A percentile compares a stretch with the other conserved stretches of the same genome.
Conservation (phyloP, 2,797 vertebrate species). For the Hemibagrus guttatus region DNA sequence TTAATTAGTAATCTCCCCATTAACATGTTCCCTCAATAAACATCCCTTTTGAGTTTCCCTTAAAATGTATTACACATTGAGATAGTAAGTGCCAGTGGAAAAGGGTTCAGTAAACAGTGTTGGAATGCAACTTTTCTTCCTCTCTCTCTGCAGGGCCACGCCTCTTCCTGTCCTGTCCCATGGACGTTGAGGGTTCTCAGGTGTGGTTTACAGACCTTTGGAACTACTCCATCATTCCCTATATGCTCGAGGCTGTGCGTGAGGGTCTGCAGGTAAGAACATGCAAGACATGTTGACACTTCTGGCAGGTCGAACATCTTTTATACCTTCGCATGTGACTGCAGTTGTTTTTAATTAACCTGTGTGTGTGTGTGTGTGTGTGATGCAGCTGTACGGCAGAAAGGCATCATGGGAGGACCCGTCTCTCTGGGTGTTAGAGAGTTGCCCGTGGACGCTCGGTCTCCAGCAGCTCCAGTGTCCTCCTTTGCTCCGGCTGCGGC, state of each 20-base stretch:
- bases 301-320: neutral
- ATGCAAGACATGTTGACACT: neutral
- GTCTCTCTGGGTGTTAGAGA: slow-evolving; percentile 86
- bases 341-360: neutral
- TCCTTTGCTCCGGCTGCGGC: slow-evolving; percentile 80
- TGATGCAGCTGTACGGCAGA: slow-evolving; percentile 79
- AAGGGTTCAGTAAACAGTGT: neutral
- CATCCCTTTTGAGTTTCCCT: neutral
- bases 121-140: neutral
- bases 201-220: slow-evolving; percentile 90
- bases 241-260: slow-evolving; percentile 84
- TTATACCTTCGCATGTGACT: neutral
- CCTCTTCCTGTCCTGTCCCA: slow-evolving; percentile 88
- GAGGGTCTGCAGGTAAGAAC: slow-evolving; percentile 84
- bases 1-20: neutral
- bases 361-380: slow-evolving; percentile 14
- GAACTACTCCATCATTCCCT: slow-evolving; percentile 89
- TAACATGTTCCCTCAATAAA: neutral
- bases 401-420: slow-evolving; percentile 85
- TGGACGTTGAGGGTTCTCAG: slow-evolving; percentile 84
- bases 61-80: neutral
- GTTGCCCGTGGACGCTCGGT: slow-evolving; percentile 80
- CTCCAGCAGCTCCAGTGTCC: slow-evolving; percentile 84
- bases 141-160: slow-evolving; percentile 76
- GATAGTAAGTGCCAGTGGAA: neutral